These are phyloP conservation scores for Euplagia quadripunctaria DNA, from an alignment of 2,888 invertebrate genomes.

Conservation along the genomic window DNA sequence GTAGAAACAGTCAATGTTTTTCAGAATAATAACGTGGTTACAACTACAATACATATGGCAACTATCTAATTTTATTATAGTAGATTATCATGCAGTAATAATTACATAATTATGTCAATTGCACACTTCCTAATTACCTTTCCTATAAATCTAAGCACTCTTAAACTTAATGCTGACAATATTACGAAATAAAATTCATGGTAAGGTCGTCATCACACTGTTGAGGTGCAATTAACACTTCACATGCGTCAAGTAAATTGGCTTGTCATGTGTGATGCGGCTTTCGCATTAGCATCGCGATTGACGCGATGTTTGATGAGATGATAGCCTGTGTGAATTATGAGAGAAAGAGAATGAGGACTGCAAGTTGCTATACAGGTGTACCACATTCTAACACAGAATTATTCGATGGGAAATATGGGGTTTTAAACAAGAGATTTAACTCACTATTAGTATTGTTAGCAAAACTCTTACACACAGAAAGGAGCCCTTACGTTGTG, in stretches of 20 bases:
- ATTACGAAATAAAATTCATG: constrained; percentile 43
- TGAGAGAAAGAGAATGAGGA: constrained; percentile 13
- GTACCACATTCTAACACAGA: not conserved
- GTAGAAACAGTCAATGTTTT: not conserved
- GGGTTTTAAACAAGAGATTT: not conserved
- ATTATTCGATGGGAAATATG: not conserved
- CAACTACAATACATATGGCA: not conserved
- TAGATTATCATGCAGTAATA: not conserved
- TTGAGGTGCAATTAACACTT: constrained; percentile 50
- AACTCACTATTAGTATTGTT: not conserved
- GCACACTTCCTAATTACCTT: constrained; percentile 17
- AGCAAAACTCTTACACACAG: not conserved
- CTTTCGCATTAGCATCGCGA: constrained; percentile 55
- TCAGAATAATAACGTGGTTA: not conserved
- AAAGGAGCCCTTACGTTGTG: not conserved
- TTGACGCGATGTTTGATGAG: constrained; percentile 27
- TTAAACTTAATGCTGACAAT: constrained; percentile 36
- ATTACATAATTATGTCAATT: constrained; percentile 5
- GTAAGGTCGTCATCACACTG: constrained; percentile 54
- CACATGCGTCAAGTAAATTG: constrained; percentile 76
- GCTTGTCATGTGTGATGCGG: constrained; percentile 76
- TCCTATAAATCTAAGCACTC: constrained; percentile 9
- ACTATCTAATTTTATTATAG: not conserved
- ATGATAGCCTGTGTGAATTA: constrained; percentile 15
- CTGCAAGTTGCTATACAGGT: not conserved